Percentiles rank a stretch among this genome's conserved stretches.
These are phyloP conservation scores for Champsocephalus esox DNA, from an alignment of 2,797 vertebrate genomes.

Conservation along the genomic window DNA sequence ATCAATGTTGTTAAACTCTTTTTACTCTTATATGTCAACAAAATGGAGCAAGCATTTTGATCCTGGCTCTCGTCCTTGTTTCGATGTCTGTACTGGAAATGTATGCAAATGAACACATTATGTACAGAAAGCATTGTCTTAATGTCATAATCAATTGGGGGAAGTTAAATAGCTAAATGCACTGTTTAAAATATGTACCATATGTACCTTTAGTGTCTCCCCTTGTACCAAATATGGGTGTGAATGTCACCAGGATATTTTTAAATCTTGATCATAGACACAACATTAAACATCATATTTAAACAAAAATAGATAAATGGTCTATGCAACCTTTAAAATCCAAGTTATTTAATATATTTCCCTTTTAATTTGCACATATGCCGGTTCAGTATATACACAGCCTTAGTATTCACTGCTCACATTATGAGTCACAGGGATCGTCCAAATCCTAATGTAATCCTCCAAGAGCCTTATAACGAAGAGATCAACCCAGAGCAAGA, in stretches of 20 bases:
- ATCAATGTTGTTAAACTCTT: no score
- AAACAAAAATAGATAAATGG: conserved; percentile 4
- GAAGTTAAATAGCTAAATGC: no score
- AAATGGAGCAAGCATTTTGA: no score
- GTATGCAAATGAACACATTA: no score
- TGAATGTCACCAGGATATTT: not conserved
- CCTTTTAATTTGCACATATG: conserved; percentile 33
- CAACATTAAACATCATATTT: not conserved
- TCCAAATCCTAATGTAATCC: conserved; percentile 85
- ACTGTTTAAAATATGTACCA: no score
- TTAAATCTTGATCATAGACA: not conserved
- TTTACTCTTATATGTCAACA: no score
- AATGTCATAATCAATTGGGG: no score
- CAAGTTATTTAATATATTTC: conserved; percentile 29
- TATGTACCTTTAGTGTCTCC: no score
- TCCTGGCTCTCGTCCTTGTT: no score
- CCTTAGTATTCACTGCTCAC: conserved; percentile 76
- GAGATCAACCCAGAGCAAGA: conserved; percentile 88
- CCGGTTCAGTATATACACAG: conserved; percentile 41
- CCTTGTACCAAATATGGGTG: not conserved
- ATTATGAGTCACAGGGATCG: conserved; percentile 81
- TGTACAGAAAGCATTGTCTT: no score
- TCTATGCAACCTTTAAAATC: conserved; percentile 22
- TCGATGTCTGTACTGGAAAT: no score
- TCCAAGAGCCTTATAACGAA: conserved; percentile 85